Evolutionary conservation across 2,113 vertebrate species (phyloP).

Genomic region (Blennius ocellaris): DNA sequence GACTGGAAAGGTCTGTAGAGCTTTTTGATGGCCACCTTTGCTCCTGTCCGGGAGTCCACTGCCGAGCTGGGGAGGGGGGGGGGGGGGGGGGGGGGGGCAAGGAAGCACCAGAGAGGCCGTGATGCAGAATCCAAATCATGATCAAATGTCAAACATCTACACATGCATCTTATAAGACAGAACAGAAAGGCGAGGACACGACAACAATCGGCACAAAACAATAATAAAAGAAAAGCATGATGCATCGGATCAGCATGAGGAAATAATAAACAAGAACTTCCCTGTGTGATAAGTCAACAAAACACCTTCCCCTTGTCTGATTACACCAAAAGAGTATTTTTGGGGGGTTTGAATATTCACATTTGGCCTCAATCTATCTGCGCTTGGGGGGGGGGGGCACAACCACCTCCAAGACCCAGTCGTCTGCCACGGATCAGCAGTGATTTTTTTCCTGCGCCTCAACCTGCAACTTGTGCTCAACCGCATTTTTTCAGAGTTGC

Average conservation of each 20-base stretch:
- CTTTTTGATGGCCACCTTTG: constrained; percentile 97
- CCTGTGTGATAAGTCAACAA: neutral
- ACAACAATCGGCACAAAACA: no score
- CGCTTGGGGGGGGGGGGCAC: no score
- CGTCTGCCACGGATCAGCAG: neutral
- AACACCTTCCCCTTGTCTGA: neutral
- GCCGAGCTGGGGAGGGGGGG: constrained; percentile 95
- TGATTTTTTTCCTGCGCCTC: neutral
- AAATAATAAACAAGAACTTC: constrained; percentile 6
- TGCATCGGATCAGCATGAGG: neutral
- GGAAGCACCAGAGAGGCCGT: neutral
- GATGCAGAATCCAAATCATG: neutral
- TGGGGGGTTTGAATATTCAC: neutral
- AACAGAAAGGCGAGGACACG: no score
- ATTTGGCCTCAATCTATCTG: neutral
- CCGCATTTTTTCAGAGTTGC: neutral
- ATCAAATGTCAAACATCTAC: neutral
- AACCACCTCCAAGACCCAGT: no score
- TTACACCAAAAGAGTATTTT: neutral
- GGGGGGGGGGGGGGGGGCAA: no score
- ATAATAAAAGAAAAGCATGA: no score
- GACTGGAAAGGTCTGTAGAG: constrained; percentile 97
- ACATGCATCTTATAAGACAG: no score
- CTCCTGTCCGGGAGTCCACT: constrained; percentile 84
- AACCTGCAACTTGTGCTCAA: constrained; percentile 1